Base-by-base conservation (phyloP, 2,797 vertebrate species). In the Oophaga sylvatica region DNA sequence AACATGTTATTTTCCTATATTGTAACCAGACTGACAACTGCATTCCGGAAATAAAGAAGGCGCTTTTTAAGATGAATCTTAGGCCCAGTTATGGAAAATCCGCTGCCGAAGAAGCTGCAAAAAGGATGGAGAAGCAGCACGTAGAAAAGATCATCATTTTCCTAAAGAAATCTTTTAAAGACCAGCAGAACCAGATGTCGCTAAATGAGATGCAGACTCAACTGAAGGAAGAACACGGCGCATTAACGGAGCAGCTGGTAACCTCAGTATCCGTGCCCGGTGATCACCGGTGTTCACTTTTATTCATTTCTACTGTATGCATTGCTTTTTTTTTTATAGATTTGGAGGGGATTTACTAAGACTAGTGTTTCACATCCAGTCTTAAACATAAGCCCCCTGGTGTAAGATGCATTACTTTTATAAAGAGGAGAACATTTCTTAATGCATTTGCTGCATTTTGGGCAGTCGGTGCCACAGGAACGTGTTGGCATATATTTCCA, bases 221-320 rank as follows among this genome's bases (percentile, higher is more conserved):
- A 41, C 85, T 93, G 4, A 89, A 82, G 19, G 79, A 76, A 56
- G 91, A 92, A 22, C 87, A 92, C 0, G 88, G 87, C 19, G 53
- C 11, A 0, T 65, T 57, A 9, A 90, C 83, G n/a, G 92, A 93
- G 63, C 87, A 89, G 17, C 86, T 92, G 93, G 93, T 93, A 90
- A 17, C 45, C 67, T 5, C 26, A 19, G 29, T 15, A 20, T 22
- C 17, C 9, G 35, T 71, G 68, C 41, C 15, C 31, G 5, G 10
- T 11, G 8, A n/a, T 41, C 35, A 5, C 35, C 35, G 35, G 35
- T 17, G 12, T 15, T 59, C 57, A 15, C 13, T 59, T 59, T 15
- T 59, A 59, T 15, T 15, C 16, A 17, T 59, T 17, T 59, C 17
- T 59, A 17, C 57, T 59, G 57, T 59, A 11, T 59, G 57, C 15